Evolutionary conservation across 2,113 vertebrate genomes (phyloP), one percentile per base, ranked within the genome.

Genomic region (Spea multiplicata): DNA sequence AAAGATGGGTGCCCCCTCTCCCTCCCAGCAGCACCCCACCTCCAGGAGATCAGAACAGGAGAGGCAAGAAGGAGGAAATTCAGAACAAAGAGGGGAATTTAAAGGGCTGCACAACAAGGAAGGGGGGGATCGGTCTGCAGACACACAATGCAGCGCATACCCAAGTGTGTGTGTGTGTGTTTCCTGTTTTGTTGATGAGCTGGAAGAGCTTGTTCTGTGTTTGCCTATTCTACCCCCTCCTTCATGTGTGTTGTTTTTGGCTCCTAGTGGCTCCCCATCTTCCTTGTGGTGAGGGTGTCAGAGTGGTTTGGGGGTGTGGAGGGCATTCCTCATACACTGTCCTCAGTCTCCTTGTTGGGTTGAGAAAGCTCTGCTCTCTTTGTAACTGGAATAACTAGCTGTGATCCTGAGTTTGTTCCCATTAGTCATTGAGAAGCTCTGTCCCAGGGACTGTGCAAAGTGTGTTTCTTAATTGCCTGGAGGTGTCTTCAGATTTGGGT

Each of bases 1-100:
- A 61, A n/a, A 14, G 8, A 3, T 0, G 30, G 76, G 5, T 47
- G 81, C 81, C 66, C 65, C 76, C 74, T 81, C 3, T 76, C 75
- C 80, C 12, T 49, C 64, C 76, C 4, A 82, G 78, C 83, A 16
- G 3, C 14, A 8, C 57, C 48, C 65, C 47, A 3, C 13, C 2
- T 3, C 45, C 3, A 16, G 9, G 47, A 44, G 64, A 45, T 78
- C 55, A 74, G 44, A 61, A 66, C 45, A 66, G 55, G 73, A 30
- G 30, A 30, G 30, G 30, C 30, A 30, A 30, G 30, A 30, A 30
- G 30, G 52, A 55, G 52, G 57, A 73, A 46, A 73, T 17, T 57
- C 46, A 83, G 59, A 88, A 88, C 86, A 89, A 89, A 88, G 87
- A 83, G 84, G 74, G 82, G 74, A 78, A 83, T 86, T 86, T 86